phyloP scores from a whole-genome alignment of 2,888 invertebrate species.

The Euclidia mi region DNA sequence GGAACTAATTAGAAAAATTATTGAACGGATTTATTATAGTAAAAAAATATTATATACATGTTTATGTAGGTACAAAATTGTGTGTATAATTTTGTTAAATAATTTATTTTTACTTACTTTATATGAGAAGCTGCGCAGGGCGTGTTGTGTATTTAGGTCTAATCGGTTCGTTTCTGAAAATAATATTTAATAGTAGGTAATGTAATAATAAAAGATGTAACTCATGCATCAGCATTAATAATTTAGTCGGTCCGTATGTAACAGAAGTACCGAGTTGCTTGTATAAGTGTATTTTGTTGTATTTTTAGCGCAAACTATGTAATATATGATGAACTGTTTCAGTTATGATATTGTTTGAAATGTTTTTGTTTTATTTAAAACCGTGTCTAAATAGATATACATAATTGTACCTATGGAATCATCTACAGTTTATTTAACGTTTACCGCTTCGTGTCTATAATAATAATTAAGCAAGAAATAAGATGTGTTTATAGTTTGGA shows the following conservation, averaged over 20 bases:
- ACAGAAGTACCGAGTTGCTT: conserved; percentile 77
- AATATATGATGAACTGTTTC: conserved; percentile 78
- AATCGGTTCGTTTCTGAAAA: conserved; percentile 59
- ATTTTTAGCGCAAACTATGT: conserved; percentile 74
- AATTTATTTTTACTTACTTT: conserved; percentile 4
- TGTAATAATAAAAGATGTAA: conserved; percentile 62
- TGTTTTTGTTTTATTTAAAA: conserved; percentile 62
- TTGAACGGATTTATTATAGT: no score
- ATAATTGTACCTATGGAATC: conserved; percentile 52
- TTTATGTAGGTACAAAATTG: conserved; percentile 1
- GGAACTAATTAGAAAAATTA: background rate
- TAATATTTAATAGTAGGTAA: conserved; percentile 67
- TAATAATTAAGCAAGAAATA: conserved; percentile 44
- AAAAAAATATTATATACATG: background rate
- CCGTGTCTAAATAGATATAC: conserved; percentile 45
- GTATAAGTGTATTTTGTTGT: conserved; percentile 85
- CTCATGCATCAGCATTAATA: conserved; percentile 60
- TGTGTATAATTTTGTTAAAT: conserved; percentile 6
- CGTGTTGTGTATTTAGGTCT: conserved; percentile 49
- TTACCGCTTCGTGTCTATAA: conserved; percentile 50
- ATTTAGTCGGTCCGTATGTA: conserved; percentile 71
- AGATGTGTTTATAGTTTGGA: conserved; percentile 43
- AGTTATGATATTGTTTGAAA: conserved; percentile 72
- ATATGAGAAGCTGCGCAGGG: conserved; percentile 59
- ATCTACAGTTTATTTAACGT: conserved; percentile 54